Percentiles rank a stretch among this genome's conserved stretches.
Conservation (phyloP, 2,797 vertebrate genomes). For the Gambusia yucatana region DNA sequence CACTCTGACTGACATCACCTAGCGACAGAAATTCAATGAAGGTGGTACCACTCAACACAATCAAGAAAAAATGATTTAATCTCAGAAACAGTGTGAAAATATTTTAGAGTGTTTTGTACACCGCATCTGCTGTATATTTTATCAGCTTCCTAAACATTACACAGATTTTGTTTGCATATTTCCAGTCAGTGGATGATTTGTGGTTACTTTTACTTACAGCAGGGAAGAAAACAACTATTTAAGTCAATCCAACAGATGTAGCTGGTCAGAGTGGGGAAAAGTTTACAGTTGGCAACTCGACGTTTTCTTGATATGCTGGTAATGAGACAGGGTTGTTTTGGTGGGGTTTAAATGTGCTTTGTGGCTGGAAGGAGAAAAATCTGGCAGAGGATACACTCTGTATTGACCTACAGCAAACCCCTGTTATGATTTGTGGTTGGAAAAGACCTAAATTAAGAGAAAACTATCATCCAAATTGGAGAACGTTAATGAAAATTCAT, state of each 20-base stretch:
- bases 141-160: not conserved
- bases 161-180: not conserved
- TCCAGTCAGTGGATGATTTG: not conserved
- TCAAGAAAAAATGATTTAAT: not conserved
- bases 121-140: not conserved
- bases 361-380: not conserved
- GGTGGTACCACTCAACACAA: not conserved
- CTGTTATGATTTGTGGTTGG: not conserved
- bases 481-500: not conserved
- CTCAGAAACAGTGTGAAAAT: not conserved
- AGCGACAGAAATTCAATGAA: not conserved
- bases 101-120: not conserved
- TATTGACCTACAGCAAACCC: not conserved
- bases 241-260: not conserved
- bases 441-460: not conserved
- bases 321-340: constrained; percentile 1
- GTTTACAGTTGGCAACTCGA: not conserved
- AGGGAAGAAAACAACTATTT: not conserved
- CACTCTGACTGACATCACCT: not conserved
- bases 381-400: not conserved
- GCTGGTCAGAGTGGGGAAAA: not conserved
- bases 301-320: not conserved
- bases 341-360: not conserved
- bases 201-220: not conserved
- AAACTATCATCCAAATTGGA: not conserved